Base-by-base conservation (phyloP, 2,888 invertebrate genomes). In the Abrostola tripartita region DNA sequence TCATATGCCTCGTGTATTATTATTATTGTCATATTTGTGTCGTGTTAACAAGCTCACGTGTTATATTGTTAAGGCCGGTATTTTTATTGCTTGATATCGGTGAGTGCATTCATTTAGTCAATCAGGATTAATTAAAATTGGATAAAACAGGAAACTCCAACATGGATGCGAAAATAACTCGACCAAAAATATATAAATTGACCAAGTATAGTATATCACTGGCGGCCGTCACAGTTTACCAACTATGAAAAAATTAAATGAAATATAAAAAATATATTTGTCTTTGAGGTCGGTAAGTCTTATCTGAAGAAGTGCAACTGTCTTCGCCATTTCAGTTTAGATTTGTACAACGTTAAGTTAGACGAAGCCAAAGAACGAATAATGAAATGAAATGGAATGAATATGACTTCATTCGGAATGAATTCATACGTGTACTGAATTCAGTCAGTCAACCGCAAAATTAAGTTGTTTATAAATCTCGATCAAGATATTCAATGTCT, bases 401-500 rank as follows among this genome's bases (percentile, higher is more conserved):
- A 44, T 49, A 53, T 42, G 5, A 37, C 44, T 70, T 58, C 35
- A 58, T 70, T 61, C 60, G 37, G 54, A 61, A 37, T n/a, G 61
- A 50, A 60, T 58, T 35, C 61, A 49, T 42, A 49, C 41, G 47
- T 50, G 61, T 11, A 51, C 72, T 57, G 55, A 59, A 60, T 66
- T 65, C 65, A 69, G 65, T 76, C 74, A 75, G 52, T 68, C 77
- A 69, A 66, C 72, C 66, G 51, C 63, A 58, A 76, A 73, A 73
- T 76, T 50, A 76, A 57, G 58, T 74, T 63, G 68, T 72, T 65
- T 61, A 63, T 69, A 74, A 66, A 59, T 74, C 66, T 64, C 59
- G 65, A 84, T 81, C 76, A 76, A 83, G 82, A 84, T 76, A 83
- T 83, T 77, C 79, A 68, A 71, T 70, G 70, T 75, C 73, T 72